Evolutionary conservation across 2,888 invertebrate species (phyloP).

Genomic region (Lottia scabra): DNA sequence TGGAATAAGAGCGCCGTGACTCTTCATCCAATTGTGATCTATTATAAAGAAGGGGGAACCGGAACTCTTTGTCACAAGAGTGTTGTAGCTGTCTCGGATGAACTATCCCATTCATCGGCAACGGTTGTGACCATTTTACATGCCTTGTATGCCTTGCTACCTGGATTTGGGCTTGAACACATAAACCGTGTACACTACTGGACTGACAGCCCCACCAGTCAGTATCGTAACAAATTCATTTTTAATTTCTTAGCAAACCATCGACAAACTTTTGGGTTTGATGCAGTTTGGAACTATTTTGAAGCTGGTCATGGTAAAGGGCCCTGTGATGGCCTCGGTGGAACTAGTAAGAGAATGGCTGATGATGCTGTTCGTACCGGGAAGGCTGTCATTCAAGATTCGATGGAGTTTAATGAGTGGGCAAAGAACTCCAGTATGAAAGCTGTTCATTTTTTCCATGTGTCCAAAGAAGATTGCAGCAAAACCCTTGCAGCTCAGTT

Average conservation of each 20-base stretch:
- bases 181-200: slow-evolving; percentile 25
- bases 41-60: not conserved
- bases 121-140: not conserved
- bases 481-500: not conserved
- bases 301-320: slow-evolving; percentile 30
- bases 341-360: slow-evolving; percentile 23
- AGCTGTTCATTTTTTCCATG: not conserved
- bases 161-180: not conserved
- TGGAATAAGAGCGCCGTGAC: slow-evolving; percentile 32
- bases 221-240: slow-evolving; percentile 31
- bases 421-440: not conserved
- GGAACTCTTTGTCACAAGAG: slow-evolving; percentile 13
- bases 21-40: slow-evolving; percentile 33
- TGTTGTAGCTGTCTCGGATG: slow-evolving; percentile 32
- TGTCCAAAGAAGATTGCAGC: not conserved
- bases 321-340: slow-evolving; percentile 30
- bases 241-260: slow-evolving; percentile 29
- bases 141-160: no score
- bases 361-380: slow-evolving; percentile 23
- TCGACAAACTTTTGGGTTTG: slow-evolving; percentile 8
- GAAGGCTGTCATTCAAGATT: slow-evolving; percentile 21
- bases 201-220: slow-evolving; percentile 35
- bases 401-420: slow-evolving; percentile 22
- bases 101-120: slow-evolving; percentile 23
- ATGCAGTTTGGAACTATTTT: slow-evolving; percentile 32